A percentile compares a stretch with the other conserved stretches of the same genome.
phyloP scores from a whole-genome alignment of 2,888 invertebrate genomes.

The Eristalis pertinax region DNA sequence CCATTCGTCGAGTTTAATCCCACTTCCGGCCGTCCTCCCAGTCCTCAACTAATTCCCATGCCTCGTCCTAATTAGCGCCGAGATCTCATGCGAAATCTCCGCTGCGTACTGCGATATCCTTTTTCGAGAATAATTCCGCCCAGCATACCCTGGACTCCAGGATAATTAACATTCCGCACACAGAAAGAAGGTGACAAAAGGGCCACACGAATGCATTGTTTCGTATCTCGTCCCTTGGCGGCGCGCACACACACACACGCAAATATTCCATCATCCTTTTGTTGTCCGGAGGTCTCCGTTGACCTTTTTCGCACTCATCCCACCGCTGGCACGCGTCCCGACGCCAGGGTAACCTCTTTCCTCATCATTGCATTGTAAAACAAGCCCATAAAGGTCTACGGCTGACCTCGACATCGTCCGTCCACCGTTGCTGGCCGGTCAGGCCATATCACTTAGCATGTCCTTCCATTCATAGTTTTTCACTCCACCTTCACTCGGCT shows the following conservation, averaged over 20 bases:
- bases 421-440: background rate
- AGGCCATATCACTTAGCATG: slow-evolving; percentile 25
- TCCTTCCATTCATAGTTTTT: slow-evolving; percentile 50
- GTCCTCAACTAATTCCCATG: background rate
- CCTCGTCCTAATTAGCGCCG: background rate
- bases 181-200: slow-evolving; percentile 55
- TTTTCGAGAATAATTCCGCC: background rate
- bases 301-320: slow-evolving; percentile 57
- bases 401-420: background rate
- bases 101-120: background rate
- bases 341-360: background rate
- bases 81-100: background rate
- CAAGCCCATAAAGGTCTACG: slow-evolving; percentile 24
- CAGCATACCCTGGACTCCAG: background rate
- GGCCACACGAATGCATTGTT: slow-evolving; percentile 6
- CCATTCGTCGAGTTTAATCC: background rate
- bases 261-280: slow-evolving; percentile 40
- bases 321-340: slow-evolving; percentile 38
- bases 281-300: slow-evolving; percentile 31
- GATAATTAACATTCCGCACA: slow-evolving; percentile 57
- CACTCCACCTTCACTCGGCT: background rate
- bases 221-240: background rate
- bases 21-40: no score
- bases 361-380: slow-evolving; percentile 34
- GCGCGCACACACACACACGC: no score